Evolutionary conservation across 2,888 invertebrate species (phyloP), one percentile per base, ranked within the genome.

Genomic region (Rapana venosa): DNA sequence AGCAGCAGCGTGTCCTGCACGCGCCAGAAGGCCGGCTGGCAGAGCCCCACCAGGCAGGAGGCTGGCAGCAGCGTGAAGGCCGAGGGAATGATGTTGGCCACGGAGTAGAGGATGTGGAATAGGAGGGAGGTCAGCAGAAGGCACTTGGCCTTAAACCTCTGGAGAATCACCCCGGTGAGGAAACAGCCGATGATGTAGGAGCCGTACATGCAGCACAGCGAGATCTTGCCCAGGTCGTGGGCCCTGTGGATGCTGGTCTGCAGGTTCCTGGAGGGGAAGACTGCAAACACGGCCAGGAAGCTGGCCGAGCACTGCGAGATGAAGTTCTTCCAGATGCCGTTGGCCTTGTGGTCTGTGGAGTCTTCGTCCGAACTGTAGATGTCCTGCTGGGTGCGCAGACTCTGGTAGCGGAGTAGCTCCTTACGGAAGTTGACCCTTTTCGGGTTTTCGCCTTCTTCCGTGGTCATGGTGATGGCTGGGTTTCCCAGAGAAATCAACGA

Each of bases 1-100:
- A 94, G 94, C 58, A 94, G 92, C 81, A 94, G 92, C 22, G 93
- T 91, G 90, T 94, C 94, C 88, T 94, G 94, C 32, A 94, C 93
- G 6, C 94, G 92, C 94, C 95, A 94, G 88, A 95, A 91, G 13
- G 94, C 93, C 0, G 95, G 94, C 88, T 94, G 94, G 81, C 93
- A 93, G 88, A 95, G 93, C 5, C 95, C 95, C 36, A 95, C 94
- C 66, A 94, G 91, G 85, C 93, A 93, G 2, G 94, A 93, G 5
- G 94, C 92, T 6, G 94, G 95, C 77, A 95, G 91, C 20, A 95
- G 90, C 22, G 94, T 93, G 87, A 93, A 93, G 90, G 93, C 92
- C 17, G 94, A 94, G 15, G 95, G 94, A 70, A 94, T 94, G 20
- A 94, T 90, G 90, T 94, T 94, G 15, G 95, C 93, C n/a, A 94